Evolutionary conservation across 2,888 invertebrate genomes (phyloP).

Genomic region (Heteromyza rotundicornis): DNA sequence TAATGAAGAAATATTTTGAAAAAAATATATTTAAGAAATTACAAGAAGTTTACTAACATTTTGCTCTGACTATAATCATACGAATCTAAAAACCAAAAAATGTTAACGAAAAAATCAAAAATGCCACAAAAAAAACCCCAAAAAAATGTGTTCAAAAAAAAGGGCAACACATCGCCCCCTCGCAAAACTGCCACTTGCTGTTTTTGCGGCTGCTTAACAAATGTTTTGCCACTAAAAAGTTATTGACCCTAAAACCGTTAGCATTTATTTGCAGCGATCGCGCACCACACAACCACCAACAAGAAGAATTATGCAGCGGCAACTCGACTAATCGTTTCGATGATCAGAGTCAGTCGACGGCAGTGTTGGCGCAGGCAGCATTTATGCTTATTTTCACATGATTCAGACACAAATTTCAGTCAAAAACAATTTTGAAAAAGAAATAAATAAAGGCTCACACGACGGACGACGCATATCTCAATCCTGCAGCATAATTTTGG

Average conservation of each 20-base stretch:
- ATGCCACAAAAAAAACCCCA: background rate
- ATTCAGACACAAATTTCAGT: too few species aligned
- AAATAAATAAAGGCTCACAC: too few species aligned
- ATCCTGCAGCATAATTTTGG: too few species aligned
- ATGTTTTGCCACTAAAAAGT: constrained; percentile 29
- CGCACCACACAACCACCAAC: background rate
- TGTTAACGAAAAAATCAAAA: background rate
- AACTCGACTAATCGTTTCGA: background rate
- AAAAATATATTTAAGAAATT: too few species aligned
- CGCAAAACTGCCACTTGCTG: background rate
- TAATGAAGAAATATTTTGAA: too few species aligned
- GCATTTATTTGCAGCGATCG: background rate
- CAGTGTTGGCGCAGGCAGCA: background rate
- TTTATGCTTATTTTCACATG: background rate
- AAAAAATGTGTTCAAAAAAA: background rate
- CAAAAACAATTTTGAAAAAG: too few species aligned
- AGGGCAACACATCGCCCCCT: background rate
- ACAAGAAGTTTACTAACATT: too few species aligned
- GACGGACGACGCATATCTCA: too few species aligned
- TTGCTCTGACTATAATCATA: too few species aligned
- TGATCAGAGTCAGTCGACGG: background rate
- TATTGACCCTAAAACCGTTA: constrained; percentile 31
- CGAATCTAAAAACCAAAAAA: background rate
- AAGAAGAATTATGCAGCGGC: background rate
- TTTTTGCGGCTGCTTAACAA: constrained; percentile 22